Evolutionary conservation across 2,797 vertebrate species (phyloP), one percentile per base, ranked within the genome.

Genomic region (Chelon labrosus): DNA sequence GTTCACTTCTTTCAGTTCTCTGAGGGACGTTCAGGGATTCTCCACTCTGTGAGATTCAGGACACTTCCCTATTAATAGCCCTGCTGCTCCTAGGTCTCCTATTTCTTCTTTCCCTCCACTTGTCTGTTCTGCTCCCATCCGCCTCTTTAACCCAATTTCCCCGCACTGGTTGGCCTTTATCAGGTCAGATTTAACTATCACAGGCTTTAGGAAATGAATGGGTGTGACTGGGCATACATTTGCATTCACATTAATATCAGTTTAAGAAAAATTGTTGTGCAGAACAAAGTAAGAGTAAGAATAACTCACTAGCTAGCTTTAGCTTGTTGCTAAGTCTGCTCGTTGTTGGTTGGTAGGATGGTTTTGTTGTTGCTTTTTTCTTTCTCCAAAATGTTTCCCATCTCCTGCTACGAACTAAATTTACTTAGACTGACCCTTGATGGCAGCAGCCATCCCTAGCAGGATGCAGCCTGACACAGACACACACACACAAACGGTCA

Each of bases 61-160:
- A 81, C 84, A 77, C 65, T 65, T 82, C 47, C 5, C 88, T 93
- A 93, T 91, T 67, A 83, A 91, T 92, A 92, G 89, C 78, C 83
- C 71, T 75, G 46, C 62, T 57, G 70, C 57, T 85, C 74, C 72
- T 79, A 70, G 68, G 50, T 85, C 88, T 92, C 84, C 51, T 69
- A 25, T 92, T 89, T 88, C 91, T 83, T 65, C 77, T 85, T 63
- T 66, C 70, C 66, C 47, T 60, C 85, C 72, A 83, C 83, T 73
- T 78, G 65, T 65, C 68, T 63, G 31, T 64, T 75, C 51, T 1
- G 41, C 52, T 82, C 51, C 49, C 65, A 58, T 53, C 35, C 66
- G 20, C 25, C 22, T 38, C 11, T 42, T 50, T 31, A 57, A 51
- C 52, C 49, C 27, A 5, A 55, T 63, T 49, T 57, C 11, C 2